A percentile compares a stretch with the other conserved stretches of the same genome.
Evolutionary conservation across 1,140 invertebrate species (phyloP).

Genomic region (Gryon sp.): DNA sequence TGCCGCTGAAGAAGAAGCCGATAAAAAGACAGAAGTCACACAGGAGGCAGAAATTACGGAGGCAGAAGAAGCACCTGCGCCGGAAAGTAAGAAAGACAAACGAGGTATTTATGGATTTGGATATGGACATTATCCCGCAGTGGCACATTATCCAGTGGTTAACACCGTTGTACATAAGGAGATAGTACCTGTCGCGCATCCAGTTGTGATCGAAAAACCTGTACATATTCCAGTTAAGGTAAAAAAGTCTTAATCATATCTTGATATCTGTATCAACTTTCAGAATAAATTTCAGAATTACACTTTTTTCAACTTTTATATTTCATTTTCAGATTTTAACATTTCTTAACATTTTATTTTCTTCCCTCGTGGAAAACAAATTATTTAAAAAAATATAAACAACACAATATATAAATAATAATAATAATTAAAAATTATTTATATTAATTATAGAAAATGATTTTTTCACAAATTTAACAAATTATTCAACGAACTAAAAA

Average conservation of each 20-base stretch:
- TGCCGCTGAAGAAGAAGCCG: conserved; percentile 50
- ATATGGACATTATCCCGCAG: conserved; percentile 63
- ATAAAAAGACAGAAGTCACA: conserved; percentile 31
- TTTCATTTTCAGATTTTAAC: no score
- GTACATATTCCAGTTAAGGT: conserved; percentile 74
- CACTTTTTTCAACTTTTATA: no score
- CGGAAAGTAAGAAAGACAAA: conserved; percentile 62
- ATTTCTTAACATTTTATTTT: no score
- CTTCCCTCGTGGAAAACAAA: no score
- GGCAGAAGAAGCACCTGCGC: conserved; percentile 46
- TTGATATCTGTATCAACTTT: conserved; percentile 12
- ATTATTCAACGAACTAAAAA: no score
- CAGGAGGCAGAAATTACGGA: conserved; percentile 48
- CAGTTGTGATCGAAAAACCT: conserved; percentile 73
- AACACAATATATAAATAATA: no score
- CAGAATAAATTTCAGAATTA: background rate
- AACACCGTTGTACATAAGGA: conserved; percentile 73
- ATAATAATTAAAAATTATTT: no score
- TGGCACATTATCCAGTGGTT: conserved; percentile 55
- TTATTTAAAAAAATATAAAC: no score
- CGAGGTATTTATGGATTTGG: conserved; percentile 71
- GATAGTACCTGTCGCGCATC: conserved; percentile 72
- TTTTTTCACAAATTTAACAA: no score
- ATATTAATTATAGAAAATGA: no score
- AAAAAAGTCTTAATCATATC: conserved; percentile 36